Evolutionary conservation across 2,113 vertebrate genomes (phyloP), one percentile per base, ranked within the genome.

Genomic region (Monopterus albus): DNA sequence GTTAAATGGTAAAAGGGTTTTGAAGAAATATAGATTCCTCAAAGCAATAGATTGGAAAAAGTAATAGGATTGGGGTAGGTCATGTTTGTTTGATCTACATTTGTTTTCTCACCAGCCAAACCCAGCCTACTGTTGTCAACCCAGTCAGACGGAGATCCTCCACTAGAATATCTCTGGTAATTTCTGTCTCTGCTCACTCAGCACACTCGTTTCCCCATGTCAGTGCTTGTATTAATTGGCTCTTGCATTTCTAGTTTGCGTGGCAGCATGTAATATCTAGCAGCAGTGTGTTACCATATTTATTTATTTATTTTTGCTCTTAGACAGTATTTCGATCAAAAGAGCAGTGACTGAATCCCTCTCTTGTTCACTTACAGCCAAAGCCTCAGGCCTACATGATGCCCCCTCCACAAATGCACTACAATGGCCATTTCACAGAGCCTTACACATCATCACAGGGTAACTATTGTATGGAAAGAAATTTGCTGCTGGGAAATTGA

Each of bases 391-490:
- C 94, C 71, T 99, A 95, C 60, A 96, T 94, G 96, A 95, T 97
- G 95, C 89, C 96, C 11, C 93, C 96, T 47, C 94, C 95, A 31
- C 96, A 95, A 78, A 93, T 97, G 87, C 96, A 98, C 89, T 99
- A 98, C 90, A 98, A 96, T 45, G 96, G 97, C 78, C 98, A 98
- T 80, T 98, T 95, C 76, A 92, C 91, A 17, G 97, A 99, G 63
- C 95, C 95, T 1, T 98, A 97, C 87, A 94, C 95, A 23, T 96
- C 96, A 17, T 98, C 97, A 35, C 96, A 98, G 94, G 97, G 98
- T 98, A 93, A 74, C n/a, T 5, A 4, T 15, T 39, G 3, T 14
- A 10, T 17, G 50, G 2, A 57, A 39, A 40, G 11, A 6, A 6
- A 21, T 11, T 17, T 58, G 23, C 17, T 49, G 17, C 18, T 21